A percentile compares a stretch with the other conserved stretches of the same genome.
These are phyloP conservation scores for Crocidura indochinensis DNA, from an alignment of 2,797 vertebrate genomes.

Conservation along the genomic window DNA sequence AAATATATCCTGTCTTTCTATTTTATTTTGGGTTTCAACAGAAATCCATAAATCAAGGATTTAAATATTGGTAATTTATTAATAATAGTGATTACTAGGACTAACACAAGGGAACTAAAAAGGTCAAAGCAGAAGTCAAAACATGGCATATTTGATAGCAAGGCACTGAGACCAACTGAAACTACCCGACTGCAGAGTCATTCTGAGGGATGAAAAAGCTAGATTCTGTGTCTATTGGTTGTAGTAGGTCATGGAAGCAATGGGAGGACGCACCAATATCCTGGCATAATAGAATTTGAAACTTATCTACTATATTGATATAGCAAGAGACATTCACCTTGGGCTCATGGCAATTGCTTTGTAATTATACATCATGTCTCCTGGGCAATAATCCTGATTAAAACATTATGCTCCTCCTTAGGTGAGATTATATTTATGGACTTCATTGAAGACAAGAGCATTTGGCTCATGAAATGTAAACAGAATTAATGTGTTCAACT, in stretches of 20 bases:
- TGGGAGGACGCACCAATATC: background rate
- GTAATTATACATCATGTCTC: background rate
- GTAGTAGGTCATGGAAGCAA: fast-evolving
- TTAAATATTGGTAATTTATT: constrained; percentile 16
- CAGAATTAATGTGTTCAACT: background rate
- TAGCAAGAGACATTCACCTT: background rate
- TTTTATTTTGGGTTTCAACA: constrained; percentile 32
- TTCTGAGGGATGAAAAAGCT: background rate
- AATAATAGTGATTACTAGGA: background rate
- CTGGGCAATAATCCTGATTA: background rate
- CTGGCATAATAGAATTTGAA: background rate
- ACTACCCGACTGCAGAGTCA: background rate
- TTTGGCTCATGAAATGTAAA: background rate
- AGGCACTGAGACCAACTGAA: background rate
- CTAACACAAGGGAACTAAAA: constrained; percentile 2
- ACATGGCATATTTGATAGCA: background rate
- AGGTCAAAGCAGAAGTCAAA: background rate
- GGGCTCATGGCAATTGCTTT: background rate
- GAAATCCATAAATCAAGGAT: background rate
- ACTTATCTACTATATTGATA: background rate
- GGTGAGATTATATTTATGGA: background rate
- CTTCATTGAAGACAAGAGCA: background rate
- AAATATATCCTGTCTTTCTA: constrained; percentile 42
- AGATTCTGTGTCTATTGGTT: background rate
- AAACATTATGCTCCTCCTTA: background rate